Base-by-base conservation (phyloP, 2,888 invertebrate genomes). In the Lepidonotus clava region DNA sequence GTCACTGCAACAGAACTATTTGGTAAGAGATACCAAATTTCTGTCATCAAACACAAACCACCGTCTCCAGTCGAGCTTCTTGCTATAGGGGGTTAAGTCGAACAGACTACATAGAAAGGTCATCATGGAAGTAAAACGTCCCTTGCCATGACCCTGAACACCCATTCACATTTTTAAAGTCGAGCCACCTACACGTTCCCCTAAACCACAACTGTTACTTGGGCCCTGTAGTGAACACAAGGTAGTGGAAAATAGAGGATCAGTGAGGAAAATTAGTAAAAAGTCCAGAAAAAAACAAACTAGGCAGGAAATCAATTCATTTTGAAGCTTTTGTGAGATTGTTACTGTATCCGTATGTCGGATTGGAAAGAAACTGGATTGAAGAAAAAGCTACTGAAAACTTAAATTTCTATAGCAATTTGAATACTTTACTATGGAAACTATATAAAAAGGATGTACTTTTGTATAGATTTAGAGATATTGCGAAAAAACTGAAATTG, bases 171-270 rank as follows among this genome's bases (percentile, higher is more conserved):
- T 80, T 1, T 80, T 18, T 32, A 41, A 80, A 80, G 46, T 32
- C 46, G 28, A 80, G 41, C 24, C 34, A 71, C 11, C 34, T 36
- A 80, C 18, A 76, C 46, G 21, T n/a, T 11, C 24, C 41, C 80
- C 80, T 41, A 28, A 46, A 80, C 80, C 80, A n/a, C 41, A 40
- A 46, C 80, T 46, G 80, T 80, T 80, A 80, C 34, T 80, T 32
- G 80, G 80, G 80, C 80, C 80, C 80, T 80, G 80, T 46, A 46
- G 80, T 21, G 76, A 76, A 76, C 76, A 76, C 76, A 76, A 76
- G 24, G 61, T 18, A 71, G 34, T 21, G 71, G 24, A 46, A 8
- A 34, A 18, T 14, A 24, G 21, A 28, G 41, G 76, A n/a, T 28
- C 66, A 66, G 28, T 14, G 66, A 66, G 6, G 28, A 28, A 80